Conservation (phyloP, 2,113 vertebrate species). For the Otus sunia region DNA sequence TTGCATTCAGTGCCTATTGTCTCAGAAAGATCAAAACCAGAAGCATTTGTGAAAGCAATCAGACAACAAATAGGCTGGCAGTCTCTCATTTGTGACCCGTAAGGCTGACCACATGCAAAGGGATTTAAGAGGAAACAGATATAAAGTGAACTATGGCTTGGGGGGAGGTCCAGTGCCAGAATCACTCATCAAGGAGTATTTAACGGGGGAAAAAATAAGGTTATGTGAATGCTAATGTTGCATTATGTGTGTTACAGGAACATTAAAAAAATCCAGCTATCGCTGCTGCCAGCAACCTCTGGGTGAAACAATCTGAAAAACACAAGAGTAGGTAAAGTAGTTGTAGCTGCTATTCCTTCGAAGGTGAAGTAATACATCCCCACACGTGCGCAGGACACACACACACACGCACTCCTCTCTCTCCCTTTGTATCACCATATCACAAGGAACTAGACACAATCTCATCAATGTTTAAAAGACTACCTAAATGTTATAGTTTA, state of each 20-base stretch:
- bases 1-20: not conserved
- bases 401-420: not conserved
- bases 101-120: slow-evolving; percentile 7
- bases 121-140: slow-evolving; percentile 60
- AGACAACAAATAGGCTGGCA: not conserved
- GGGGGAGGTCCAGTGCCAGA: not conserved
- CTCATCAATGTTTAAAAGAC: not conserved
- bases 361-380: not conserved
- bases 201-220: not conserved
- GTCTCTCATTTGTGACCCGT: not conserved
- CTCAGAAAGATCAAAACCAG: slow-evolving; percentile 12
- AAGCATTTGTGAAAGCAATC: slow-evolving; percentile 14
- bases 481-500: not conserved
- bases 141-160: slow-evolving; percentile 38
- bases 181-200: slow-evolving; percentile 5
- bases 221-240: not conserved
- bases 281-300: not conserved
- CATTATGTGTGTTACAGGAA: not conserved
- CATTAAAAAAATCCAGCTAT: not conserved
- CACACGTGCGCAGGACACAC: not conserved
- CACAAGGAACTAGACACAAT: not conserved
- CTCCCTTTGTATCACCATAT: accelerated
- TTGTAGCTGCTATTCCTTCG: not conserved
- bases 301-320: not conserved
- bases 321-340: not conserved